Evolutionary conservation across 2,888 invertebrate species (phyloP), one percentile per base, ranked within the genome.

Genomic region (Rhingia campestris): DNA sequence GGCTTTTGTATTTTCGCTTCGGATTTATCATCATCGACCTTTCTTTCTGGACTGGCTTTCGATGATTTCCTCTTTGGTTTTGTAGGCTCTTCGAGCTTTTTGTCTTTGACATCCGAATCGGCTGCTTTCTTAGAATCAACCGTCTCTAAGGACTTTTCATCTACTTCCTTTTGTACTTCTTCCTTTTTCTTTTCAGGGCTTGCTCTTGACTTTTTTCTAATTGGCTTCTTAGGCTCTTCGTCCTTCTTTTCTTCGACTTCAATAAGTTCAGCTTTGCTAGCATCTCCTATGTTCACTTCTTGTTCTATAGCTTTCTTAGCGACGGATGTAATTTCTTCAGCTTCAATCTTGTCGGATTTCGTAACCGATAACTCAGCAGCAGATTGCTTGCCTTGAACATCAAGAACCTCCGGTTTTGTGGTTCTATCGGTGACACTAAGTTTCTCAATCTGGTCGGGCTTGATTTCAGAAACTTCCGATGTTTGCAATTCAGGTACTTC

Each of bases 131-230:
- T 9, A 41, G 41, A 9, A 49, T 49, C 30, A 1, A 4, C 39
- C 7, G 10, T 39, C 5, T 45, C 22, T 5, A 22, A 7, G 5
- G 5, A 0, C 22, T 14, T 12, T 22, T 12, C 47, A 9, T 72
- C 43, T 43, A 9, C 14, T 37, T 67, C 12, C 3, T 63, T 45
- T 6, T 2, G 32, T 39, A 14, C 33, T 6, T 37, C 10, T n/a
- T 37, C 47, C 3, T 10, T 14, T 32, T 56, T 54, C 12, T 64
- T 75, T 4, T 66, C 72, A 5, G 76, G 59, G 10, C 72, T 81
- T 4, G 37, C 4, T n/a, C 66, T 73, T 6, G 81, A 72, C 12
- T 77, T 72, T 7, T 56, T 77, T 7, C 61, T 53, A n/a, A 51
- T 39, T 9, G 14, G 6, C 6, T 45, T 75, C 33, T 43, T 47